phyloP scores from a whole-genome alignment of 2,113 vertebrate genomes.

The Hemibagrus wyckioides region DNA sequence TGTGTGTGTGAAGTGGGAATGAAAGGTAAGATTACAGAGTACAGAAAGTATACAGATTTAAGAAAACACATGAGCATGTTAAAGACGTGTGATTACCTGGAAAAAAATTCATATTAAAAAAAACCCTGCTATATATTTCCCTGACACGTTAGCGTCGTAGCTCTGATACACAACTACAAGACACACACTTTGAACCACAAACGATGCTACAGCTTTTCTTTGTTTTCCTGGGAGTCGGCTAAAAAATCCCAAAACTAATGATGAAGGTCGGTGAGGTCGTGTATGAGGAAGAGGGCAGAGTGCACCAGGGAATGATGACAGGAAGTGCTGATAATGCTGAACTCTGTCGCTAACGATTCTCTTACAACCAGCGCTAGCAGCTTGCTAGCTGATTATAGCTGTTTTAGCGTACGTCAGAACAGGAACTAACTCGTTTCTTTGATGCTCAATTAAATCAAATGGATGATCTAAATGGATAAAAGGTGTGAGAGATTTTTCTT shows the following conservation, averaged over 20 bases:
- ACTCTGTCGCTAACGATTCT: too few species aligned
- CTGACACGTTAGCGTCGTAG: too few species aligned
- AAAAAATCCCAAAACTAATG: neutral
- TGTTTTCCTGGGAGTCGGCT: too few species aligned
- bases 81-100: too few species aligned
- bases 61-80: neutral
- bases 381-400: neutral
- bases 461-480: neutral
- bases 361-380: neutral
- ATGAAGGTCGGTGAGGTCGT: neutral
- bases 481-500: neutral
- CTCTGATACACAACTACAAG: neutral
- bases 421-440: neutral
- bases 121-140: neutral
- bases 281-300: neutral
- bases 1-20: conserved; percentile 1
- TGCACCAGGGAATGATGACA: too few species aligned
- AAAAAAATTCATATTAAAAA: too few species aligned
- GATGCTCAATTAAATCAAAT: neutral
- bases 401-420: neutral
- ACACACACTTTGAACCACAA: neutral
- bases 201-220: neutral
- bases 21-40: neutral
- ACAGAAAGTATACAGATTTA: neutral
- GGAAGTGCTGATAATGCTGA: too few species aligned